Evolutionary conservation across 2,797 vertebrate genomes (phyloP).

Genomic region (Moxostoma hubbsi): DNA sequence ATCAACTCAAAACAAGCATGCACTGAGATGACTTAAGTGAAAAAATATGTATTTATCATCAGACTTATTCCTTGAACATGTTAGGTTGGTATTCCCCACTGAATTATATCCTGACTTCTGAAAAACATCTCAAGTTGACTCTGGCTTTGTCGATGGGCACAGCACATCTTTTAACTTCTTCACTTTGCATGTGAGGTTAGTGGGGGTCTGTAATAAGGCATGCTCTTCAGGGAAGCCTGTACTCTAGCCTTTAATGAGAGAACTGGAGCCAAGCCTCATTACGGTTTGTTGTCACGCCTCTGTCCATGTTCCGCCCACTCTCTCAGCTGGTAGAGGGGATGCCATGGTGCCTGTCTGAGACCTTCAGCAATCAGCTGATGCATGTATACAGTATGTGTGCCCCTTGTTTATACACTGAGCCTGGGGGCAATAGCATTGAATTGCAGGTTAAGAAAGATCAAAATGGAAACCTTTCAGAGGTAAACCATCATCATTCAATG

Average conservation of each 20-base stretch:
- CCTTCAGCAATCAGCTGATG: constrained; percentile 38
- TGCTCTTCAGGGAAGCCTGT: constrained; percentile 60
- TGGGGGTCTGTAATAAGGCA: constrained; percentile 57
- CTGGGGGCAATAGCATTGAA: constrained; percentile 14
- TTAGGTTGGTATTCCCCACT: too few species aligned
- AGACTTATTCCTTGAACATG: too few species aligned
- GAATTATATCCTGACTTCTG: too few species aligned
- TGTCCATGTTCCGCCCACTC: constrained; percentile 13
- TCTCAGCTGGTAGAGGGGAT: constrained; percentile 45
- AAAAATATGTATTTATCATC: too few species aligned
- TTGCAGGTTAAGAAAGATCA: constrained; percentile 15
- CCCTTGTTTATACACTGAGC: constrained; percentile 25
- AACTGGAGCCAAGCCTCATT: constrained; percentile 69
- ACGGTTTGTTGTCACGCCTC: constrained; percentile 31
- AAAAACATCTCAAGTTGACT: too few species aligned
- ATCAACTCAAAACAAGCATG: too few species aligned
- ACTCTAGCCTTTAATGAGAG: constrained; percentile 77
- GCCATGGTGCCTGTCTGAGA: constrained; percentile 46
- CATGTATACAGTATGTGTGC: not conserved
- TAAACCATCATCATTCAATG: not conserved
- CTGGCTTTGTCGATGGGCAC: too few species aligned
- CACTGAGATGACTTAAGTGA: too few species aligned
- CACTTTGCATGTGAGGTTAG: constrained; percentile 26
- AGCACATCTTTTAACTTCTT: constrained; percentile 3
- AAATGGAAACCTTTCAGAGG: not conserved